Percentiles rank a stretch among this genome's conserved stretches.
Evolutionary conservation across 2,797 vertebrate species (phyloP).

Genomic region (Cyclopterus lumpus): DNA sequence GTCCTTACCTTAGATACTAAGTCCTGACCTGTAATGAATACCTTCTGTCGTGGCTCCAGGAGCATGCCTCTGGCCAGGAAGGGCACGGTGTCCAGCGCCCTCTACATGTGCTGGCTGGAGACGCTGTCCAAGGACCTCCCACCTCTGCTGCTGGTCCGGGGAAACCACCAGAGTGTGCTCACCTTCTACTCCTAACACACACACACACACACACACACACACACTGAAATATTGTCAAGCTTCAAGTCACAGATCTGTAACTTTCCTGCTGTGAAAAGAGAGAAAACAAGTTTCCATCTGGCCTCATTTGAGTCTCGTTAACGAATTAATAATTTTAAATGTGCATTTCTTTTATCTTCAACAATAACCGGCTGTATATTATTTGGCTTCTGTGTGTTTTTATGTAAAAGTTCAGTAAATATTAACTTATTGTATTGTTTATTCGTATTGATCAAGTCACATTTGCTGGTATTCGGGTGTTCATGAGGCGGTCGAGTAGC

Average conservation of each 20-base stretch:
- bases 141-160: conserved; percentile 92
- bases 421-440: conserved; percentile 24
- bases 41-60: conserved; percentile 73
- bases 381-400: neutral
- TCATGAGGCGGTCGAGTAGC: neutral
- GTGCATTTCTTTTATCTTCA: neutral
- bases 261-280: conserved; percentile 22
- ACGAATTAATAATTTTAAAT: conserved; percentile 6
- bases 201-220: neutral
- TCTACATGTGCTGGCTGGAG: conserved; percentile 98
- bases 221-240: too few species aligned
- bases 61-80: conserved; percentile 96
- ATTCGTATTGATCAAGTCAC: conserved; percentile 15
- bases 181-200: conserved; percentile 94
- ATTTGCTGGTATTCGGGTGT: conserved; percentile 14
- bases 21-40: too few species aligned
- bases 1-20: too few species aligned
- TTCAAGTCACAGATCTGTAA: conserved; percentile 8
- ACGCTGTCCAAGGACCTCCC: conserved; percentile 92
- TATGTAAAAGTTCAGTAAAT: conserved; percentile 17
- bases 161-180: conserved; percentile 98
- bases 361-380: conserved; percentile 18
- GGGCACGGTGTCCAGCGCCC: conserved; percentile 92
- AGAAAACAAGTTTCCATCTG: neutral
- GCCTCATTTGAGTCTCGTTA: conserved; percentile 1